A percentile compares a stretch with the other conserved stretches of the same genome.
Evolutionary conservation across 2,113 vertebrate species (phyloP).

Genomic region (Passerina amoena): DNA sequence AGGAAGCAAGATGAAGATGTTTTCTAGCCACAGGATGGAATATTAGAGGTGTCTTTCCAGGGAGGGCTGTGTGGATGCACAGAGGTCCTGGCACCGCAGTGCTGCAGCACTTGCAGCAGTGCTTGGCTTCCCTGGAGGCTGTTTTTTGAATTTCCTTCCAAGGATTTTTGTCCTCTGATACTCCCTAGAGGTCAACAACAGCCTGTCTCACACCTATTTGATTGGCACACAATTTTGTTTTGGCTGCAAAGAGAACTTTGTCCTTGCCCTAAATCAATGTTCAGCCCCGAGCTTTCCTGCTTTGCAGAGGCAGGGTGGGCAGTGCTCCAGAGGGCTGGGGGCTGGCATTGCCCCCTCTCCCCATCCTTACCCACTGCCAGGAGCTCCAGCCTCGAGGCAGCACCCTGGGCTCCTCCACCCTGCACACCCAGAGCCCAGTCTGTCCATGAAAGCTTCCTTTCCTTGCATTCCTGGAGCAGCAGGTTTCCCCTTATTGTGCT

Average conservation of each 20-base stretch:
- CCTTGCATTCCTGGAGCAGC: not conserved
- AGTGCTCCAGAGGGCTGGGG: rapidly evolving
- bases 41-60: not conserved
- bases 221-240: not conserved
- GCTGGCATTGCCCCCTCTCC: not conserved
- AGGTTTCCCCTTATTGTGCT: not conserved
- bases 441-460: rapidly evolving
- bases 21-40: not conserved
- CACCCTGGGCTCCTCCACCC: not conserved
- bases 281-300: not conserved
- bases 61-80: not conserved
- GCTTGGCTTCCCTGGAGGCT: not conserved
- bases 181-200: not conserved
- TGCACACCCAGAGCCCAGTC: not conserved
- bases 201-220: not conserved
- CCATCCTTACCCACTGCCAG: not conserved
- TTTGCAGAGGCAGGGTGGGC: not conserved
- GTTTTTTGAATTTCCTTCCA: not conserved
- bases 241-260: not conserved
- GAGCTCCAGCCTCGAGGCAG: not conserved
- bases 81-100: rapidly evolving
- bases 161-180: slow-evolving; percentile 6
- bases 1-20: not conserved
- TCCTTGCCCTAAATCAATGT: not conserved
- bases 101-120: not conserved